phyloP scores from a whole-genome alignment of 2,113 vertebrate species.

The Paradoxurus hermaphroditus region DNA sequence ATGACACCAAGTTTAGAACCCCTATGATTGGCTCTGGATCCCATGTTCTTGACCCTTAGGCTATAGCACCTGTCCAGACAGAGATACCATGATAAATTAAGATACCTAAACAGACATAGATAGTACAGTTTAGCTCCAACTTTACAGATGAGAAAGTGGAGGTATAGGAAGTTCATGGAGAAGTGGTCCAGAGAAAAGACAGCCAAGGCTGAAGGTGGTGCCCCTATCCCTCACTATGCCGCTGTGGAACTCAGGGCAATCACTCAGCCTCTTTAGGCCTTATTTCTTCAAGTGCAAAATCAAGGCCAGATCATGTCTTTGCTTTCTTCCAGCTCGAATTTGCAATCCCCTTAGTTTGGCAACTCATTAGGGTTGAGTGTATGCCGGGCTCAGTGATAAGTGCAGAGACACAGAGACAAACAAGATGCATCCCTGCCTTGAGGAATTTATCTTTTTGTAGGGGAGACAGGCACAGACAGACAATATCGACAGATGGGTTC shows the following conservation, averaged over 20 bases:
- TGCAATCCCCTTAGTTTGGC: neutral
- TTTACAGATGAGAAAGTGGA: neutral
- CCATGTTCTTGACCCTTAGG: neutral
- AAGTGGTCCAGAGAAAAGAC: neutral
- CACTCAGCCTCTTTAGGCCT: neutral
- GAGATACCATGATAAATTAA: neutral
- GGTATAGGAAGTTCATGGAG: neutral
- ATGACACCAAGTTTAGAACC: neutral
- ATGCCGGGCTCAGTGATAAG: neutral
- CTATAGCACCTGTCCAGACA: neutral
- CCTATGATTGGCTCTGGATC: neutral
- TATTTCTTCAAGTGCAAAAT: neutral
- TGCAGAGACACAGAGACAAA: neutral
- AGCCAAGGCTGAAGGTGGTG: neutral
- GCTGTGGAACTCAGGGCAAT: neutral
- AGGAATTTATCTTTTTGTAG: neutral
- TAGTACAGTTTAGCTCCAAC: neutral
- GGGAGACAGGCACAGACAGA: neutral
- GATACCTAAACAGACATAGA: neutral
- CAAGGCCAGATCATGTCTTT: neutral
- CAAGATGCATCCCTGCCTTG: neutral
- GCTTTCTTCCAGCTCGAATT: conserved; percentile 25
- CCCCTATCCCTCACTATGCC: neutral
- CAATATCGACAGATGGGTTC: neutral
- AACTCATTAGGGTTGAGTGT: neutral